Base-by-base conservation (phyloP, 1,140 invertebrate genomes). In the Hycleus phaleratus region DNA sequence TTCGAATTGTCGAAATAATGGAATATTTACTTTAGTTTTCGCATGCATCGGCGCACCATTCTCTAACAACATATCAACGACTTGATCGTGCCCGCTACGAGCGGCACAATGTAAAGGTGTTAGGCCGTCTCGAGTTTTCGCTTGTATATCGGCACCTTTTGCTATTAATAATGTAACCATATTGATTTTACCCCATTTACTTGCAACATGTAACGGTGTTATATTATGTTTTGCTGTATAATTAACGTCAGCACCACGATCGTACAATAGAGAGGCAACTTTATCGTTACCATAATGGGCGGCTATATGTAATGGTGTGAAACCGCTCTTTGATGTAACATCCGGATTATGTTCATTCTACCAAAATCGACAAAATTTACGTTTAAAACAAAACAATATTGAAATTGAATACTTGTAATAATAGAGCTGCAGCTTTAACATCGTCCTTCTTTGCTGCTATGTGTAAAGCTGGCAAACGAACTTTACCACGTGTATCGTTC, bases 391-490 rank as follows among this genome's bases (percentile, higher is more conserved):
- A 11, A 39, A 51, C 32, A 1, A 3, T 26, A 43, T 42, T 25
- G 10, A 10, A 38, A 52, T 5, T 48, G 7, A 39, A 45, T 73
- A 86, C 86, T 78, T 94, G 91, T 46, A 99, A 79, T 42, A 96
- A 81, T 46, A 97, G 78, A 49, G 86, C 86, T 6, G 95, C 95
- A 26, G 95, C 93, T 76, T 95, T 97, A 56, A 92, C 91, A 72
- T 99, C 97, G 74, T 99, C 96, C 75, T 99, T 99, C 77, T 99
- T 99, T 25, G 97, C 97, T n/a, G 97, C 97, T 68, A 99, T 98
- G 77, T 99, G 96, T 45, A 99, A 79, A 7, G 90, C 90, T 1
- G 90, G 90, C 49, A 92, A 71, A 53, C 88, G 81, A 40, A 98
- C 92, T 79, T 95, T 95, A 32, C 93, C 93, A 49, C 91, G 82